Percentiles rank a stretch among this genome's conserved stretches.
Conservation (phyloP, 1,140 invertebrate species). For the Sycobia sp. region DNA sequence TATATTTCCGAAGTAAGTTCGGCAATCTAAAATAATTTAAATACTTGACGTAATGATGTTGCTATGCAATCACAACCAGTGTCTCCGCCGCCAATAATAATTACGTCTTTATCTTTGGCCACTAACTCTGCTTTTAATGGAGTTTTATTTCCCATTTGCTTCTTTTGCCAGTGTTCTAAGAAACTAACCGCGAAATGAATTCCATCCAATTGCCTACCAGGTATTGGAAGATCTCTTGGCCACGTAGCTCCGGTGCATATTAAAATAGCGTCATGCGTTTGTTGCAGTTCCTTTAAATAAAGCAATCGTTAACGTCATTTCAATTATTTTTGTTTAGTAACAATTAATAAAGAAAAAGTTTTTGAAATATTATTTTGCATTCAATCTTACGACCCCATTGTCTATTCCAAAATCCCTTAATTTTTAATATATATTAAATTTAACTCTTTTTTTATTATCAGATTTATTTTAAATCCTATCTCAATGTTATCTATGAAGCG, state of each 20-base stretch:
- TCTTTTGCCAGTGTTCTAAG: conserved; percentile 96
- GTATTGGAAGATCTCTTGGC: conserved; percentile 88
- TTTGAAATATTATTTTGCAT: no score
- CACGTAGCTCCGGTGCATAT: conserved; percentile 94
- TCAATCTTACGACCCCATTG: no score
- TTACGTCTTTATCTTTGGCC: conserved; percentile 93
- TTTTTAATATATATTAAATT: no score
- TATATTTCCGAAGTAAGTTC: no score
- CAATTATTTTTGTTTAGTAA: not conserved
- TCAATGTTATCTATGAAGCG: no score
- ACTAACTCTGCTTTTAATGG: conserved; percentile 64
- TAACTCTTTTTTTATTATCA: no score
- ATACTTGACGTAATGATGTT: conserved; percentile 92
- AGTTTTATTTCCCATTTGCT: conserved; percentile 75
- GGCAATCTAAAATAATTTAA: conserved; percentile 12
- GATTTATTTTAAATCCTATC: no score
- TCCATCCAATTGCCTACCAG: conserved; percentile 83
- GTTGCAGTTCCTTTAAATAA: conserved; percentile 64
- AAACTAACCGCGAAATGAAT: conserved; percentile 99
- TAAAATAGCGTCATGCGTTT: conserved; percentile 86
- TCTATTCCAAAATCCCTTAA: no score
- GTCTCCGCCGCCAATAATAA: conserved; percentile 97
- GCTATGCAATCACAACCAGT: conserved; percentile 99
- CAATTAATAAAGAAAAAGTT: no score
- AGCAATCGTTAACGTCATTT: not conserved